Evolutionary conservation across 2,888 invertebrate species (phyloP).

Genomic region (Mongoloraphidia duomilia): DNA sequence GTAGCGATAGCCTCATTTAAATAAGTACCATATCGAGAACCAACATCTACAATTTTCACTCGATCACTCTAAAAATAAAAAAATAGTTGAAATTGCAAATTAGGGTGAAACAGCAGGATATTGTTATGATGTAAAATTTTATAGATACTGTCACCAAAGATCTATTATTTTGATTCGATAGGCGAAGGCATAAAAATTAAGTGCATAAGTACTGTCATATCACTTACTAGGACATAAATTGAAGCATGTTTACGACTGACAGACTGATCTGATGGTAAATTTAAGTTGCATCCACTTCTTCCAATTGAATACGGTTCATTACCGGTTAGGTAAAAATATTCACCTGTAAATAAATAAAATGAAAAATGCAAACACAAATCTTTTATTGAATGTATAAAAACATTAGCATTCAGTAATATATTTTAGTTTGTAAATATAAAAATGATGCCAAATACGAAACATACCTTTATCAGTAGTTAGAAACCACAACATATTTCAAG

Average conservation of each 20-base stretch:
- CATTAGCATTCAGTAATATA: too few species aligned
- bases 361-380: too few species aligned
- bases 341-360: not conserved
- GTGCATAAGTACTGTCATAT: too few species aligned
- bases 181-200: too few species aligned
- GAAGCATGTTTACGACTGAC: slow-evolving; percentile 4
- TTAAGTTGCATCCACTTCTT: slow-evolving; percentile 1
- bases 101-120: too few species aligned
- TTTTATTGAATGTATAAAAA: too few species aligned
- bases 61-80: not conserved
- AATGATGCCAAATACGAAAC: slow-evolving; percentile 2
- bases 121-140: too few species aligned
- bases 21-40: slow-evolving; percentile 1
- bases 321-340: not conserved
- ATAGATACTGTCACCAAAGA: too few species aligned
- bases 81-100: not conserved
- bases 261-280: slow-evolving; percentile 2
- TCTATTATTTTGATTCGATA: too few species aligned
- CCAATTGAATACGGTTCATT: not conserved
- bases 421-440: slow-evolving; percentile 13
- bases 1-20: not conserved
- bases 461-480: slow-evolving; percentile 3
- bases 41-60: slow-evolving; percentile 1
- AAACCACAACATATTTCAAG: not conserved
- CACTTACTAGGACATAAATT: not conserved